Evolutionary conservation across 2,113 vertebrate genomes (phyloP).

Genomic region (Arothron firmamentum): DNA sequence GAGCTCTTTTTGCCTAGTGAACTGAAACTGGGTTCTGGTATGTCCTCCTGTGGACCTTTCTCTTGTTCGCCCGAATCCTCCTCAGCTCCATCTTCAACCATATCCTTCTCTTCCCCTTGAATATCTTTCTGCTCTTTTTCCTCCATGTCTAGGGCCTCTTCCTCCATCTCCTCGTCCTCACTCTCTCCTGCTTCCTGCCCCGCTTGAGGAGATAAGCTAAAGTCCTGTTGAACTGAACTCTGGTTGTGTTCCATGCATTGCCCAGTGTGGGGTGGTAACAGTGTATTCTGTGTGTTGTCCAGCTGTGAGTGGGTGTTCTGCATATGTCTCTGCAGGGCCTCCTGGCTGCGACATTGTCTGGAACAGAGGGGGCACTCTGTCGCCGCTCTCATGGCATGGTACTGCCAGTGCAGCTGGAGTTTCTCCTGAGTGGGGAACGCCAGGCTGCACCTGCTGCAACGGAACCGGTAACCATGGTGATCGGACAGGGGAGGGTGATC

Average conservation of each 20-base stretch:
- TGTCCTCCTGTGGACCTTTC: constrained; percentile 82
- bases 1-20: constrained; percentile 85
- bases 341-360: constrained; percentile 94
- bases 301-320: constrained; percentile 85
- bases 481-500: constrained; percentile 88
- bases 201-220: constrained; percentile 82
- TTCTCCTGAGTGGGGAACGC: constrained; percentile 97
- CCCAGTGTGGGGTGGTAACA: constrained; percentile 46
- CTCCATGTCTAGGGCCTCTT: constrained; percentile 72
- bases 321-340: constrained; percentile 95
- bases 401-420: constrained; percentile 94
- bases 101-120: constrained; percentile 78
- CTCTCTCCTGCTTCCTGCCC: constrained; percentile 87
- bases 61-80: constrained; percentile 81
- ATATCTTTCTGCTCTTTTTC: constrained; percentile 69
- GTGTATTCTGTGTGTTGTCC: constrained; percentile 82
- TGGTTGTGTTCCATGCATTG: constrained; percentile 81
- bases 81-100: constrained; percentile 79
- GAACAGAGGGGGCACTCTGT: constrained; percentile 98
- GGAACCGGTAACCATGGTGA: constrained; percentile 97
- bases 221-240: constrained; percentile 86
- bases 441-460: constrained; percentile 97
- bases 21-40: constrained; percentile 81
- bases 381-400: constrained; percentile 96
- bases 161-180: constrained; percentile 85